phyloP scores from a whole-genome alignment of 2,113 vertebrate species.

The Panthera uncia region DNA sequence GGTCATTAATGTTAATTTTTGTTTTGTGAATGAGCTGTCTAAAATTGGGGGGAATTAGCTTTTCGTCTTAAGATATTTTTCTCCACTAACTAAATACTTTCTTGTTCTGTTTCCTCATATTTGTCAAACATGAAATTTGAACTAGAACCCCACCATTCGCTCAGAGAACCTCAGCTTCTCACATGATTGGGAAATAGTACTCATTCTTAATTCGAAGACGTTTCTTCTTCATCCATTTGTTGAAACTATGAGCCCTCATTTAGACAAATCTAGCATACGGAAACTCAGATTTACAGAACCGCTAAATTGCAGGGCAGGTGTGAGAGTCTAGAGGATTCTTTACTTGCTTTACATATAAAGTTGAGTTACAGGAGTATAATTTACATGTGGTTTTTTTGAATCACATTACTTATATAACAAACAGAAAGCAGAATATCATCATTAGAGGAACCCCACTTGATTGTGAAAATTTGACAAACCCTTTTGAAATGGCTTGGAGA shows the following conservation, averaged over 20 bases:
- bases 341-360: conserved; percentile 51
- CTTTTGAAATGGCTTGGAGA: conserved; percentile 45
- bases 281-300: conserved; percentile 60
- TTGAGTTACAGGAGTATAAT: conserved; percentile 27
- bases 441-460: background rate
- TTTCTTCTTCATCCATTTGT: conserved; percentile 52
- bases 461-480: conserved; percentile 42
- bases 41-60: background rate
- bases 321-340: conserved; percentile 43
- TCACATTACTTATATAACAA: background rate
- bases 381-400: background rate
- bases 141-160: background rate
- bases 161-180: conserved; percentile 39
- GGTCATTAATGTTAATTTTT: conserved; percentile 40
- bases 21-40: conserved; percentile 32
- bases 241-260: conserved; percentile 48
- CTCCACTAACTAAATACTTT: background rate
- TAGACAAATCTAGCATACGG: conserved; percentile 62
- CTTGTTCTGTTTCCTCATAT: conserved; percentile 3
- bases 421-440: background rate
- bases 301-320: conserved; percentile 31
- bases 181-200: background rate
- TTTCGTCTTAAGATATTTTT: conserved; percentile 24
- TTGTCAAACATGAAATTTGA: conserved; percentile 22
- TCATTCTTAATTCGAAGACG: background rate